Evolutionary conservation across 2,113 vertebrate genomes (phyloP).

Genomic region (Planiliza haematocheilus): DNA sequence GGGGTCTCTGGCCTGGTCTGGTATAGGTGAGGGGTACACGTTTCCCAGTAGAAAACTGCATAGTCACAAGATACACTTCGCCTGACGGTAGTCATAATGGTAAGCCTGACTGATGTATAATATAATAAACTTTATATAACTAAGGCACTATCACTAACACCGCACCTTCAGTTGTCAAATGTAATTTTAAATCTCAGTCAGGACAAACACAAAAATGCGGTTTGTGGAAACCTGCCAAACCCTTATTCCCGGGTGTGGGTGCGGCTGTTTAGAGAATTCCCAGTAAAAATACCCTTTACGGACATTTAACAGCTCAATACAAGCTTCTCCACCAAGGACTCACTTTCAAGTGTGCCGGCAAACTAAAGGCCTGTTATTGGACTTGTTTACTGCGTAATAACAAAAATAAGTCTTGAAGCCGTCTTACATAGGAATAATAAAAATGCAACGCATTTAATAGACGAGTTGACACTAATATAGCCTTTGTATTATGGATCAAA

Average conservation of each 20-base stretch:
- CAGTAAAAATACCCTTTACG: constrained; percentile 12
- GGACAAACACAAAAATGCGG: not conserved
- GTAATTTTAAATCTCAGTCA: not conserved
- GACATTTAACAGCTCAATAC: not conserved
- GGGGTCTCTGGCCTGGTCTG: no score
- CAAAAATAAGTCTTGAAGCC: not conserved
- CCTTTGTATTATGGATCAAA: not conserved
- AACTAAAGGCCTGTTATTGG: not conserved
- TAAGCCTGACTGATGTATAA: no score
- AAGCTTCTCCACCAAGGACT: not conserved
- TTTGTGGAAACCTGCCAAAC: not conserved
- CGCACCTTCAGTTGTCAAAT: not conserved
- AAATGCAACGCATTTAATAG: not conserved
- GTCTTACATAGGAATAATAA: no score
- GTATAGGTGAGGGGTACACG: no score
- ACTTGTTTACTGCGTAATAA: not conserved
- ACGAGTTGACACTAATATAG: not conserved
- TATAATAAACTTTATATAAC: no score
- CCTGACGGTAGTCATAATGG: no score
- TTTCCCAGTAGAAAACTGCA: no score
- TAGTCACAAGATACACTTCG: no score
- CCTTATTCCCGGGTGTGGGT: constrained; percentile 20
- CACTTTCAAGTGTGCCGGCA: not conserved
- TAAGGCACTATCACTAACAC: not conserved
- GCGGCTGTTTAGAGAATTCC: constrained; percentile 29